Base-by-base conservation (phyloP, 2,113 vertebrate genomes). In the Saccopteryx leptura region DNA sequence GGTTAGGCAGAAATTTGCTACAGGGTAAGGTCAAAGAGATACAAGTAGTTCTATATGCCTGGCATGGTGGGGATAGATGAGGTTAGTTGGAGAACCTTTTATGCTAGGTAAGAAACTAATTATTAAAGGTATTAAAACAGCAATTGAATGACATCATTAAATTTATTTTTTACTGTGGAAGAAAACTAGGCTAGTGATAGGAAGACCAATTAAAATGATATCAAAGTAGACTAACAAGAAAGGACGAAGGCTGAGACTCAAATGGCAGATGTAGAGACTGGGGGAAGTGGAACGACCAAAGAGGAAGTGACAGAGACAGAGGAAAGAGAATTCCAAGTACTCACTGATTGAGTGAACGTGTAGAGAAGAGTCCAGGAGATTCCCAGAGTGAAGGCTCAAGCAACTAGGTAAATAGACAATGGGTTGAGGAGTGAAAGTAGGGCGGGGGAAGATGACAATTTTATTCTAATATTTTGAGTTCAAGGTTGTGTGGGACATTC, bases 61-160 rank as follows among this genome's bases (percentile, higher is more conserved):
- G 71, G 13, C 6, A 63, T 78, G 21, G 6, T 54, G 2, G 63
- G 74, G 24, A 12, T 17, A 52, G 60, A 83, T 69, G 23, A 91
- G 84, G 24, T 19, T 66, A 72, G 15, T 71, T 17, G 92, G 23
- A 90, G 83, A 28, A 68, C 18, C 11, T 89, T 90, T 39, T 33
- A 28, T 46, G 33, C 46, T 90, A 1, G 21, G 6, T 78, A 90
- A 91, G 11, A 92, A 87, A n/a, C 14, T 80, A 88, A 88, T 74
- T 78, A 92, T 5, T 52, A 26, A 93, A 92, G 74, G 5, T 8
- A 93, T 82, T 71, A 87, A 95, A 61, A 86, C 18, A 93, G 54
- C 52, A 94, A 76, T 4, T 52, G 33, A 95, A 87, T 58, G 17
- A 60, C 10, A 96, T 83, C 33, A 91, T 95, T 74, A 91, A 76